Conservation (phyloP, 2,888 invertebrate species). For the Drymonia ruficornis region DNA sequence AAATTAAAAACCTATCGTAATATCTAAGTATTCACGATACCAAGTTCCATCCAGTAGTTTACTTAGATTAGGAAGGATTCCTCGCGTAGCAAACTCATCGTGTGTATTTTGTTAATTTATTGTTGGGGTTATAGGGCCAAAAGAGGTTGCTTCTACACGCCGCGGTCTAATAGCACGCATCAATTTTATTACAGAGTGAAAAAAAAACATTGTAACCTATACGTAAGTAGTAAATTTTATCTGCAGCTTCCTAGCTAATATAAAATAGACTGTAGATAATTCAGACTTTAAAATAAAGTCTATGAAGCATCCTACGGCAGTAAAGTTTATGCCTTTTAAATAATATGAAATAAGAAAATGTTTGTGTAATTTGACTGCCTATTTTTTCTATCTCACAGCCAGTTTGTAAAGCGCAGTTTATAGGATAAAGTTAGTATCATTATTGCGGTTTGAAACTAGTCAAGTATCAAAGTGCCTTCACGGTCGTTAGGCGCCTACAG, state of each 20-base stretch:
- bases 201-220: neutral
- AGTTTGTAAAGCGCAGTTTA: neutral
- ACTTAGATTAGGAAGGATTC: neutral
- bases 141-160: neutral
- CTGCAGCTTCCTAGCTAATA: neutral
- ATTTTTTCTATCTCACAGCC: neutral
- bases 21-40: too few relatives aligned
- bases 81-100: neutral
- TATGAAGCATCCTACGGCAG: too few relatives aligned
- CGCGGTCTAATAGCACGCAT: neutral
- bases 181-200: neutral
- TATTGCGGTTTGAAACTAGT: neutral
- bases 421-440: conserved; percentile 1
- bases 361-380: neutral
- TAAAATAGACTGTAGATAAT: too few relatives aligned
- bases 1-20: too few relatives aligned
- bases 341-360: too few relatives aligned
- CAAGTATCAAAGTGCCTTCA: neutral
- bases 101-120: neutral
- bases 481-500: neutral
- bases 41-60: too few relatives aligned
- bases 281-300: too few relatives aligned
- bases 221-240: neutral
- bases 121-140: neutral
- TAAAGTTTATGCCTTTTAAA: too few relatives aligned